phyloP scores from a whole-genome alignment of 2,888 invertebrate genomes.

The Barypeithes pellucidus region DNA sequence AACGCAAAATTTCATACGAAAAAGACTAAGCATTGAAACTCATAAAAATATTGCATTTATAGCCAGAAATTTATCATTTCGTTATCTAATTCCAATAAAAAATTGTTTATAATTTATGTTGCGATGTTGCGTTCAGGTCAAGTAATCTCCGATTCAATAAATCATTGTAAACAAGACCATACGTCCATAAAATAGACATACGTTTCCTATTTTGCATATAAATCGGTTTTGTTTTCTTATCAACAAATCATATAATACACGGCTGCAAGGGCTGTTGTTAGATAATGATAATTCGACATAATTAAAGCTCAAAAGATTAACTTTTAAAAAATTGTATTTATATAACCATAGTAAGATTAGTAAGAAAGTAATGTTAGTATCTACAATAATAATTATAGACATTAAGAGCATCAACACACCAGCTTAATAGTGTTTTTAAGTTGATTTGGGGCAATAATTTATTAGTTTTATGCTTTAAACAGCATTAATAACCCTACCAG shows the following conservation, averaged over 20 bases:
- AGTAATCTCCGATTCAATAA: constrained; percentile 11
- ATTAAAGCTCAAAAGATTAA: too few species aligned
- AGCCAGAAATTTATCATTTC: not conserved
- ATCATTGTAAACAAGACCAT: constrained; percentile 12
- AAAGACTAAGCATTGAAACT: not conserved
- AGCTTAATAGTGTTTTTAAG: too few species aligned
- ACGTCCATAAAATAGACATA: constrained; percentile 1
- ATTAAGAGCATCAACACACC: too few species aligned
- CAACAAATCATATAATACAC: constrained; percentile 8
- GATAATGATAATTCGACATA: constrained; percentile 1
- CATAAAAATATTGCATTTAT: not conserved
- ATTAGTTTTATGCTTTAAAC: too few species aligned
- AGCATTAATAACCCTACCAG: too few species aligned
- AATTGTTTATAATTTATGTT: not conserved
- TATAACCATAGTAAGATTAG: too few species aligned
- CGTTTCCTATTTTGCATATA: constrained; percentile 26
- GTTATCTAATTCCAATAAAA: not conserved
- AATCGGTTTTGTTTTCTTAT: constrained; percentile 27
- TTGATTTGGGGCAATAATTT: too few species aligned
- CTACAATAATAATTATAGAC: too few species aligned
- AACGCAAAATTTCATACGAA: too few species aligned
- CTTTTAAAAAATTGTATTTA: too few species aligned
- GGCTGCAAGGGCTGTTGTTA: not conserved
- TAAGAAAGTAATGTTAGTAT: too few species aligned
- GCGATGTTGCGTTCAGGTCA: not conserved